These are phyloP conservation scores for Drosophila austrosaltans DNA, from an alignment of 2,888 invertebrate species.

Conservation along the genomic window DNA sequence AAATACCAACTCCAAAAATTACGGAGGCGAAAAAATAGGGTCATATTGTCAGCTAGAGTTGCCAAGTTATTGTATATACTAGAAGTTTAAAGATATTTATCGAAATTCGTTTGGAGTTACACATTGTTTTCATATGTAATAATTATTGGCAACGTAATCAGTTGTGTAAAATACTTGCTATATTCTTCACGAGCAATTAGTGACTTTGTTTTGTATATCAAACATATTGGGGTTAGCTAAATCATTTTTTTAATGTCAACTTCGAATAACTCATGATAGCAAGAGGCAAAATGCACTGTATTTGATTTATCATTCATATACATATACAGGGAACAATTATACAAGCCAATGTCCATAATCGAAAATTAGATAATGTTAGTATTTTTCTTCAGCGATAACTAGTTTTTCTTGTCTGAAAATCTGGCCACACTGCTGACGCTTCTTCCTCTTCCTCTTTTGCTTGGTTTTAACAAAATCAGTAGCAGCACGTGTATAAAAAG, in stretches of 20 bases:
- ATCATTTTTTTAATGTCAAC: not conserved
- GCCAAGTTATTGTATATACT: not conserved
- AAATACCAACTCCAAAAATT: not conserved
- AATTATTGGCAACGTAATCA: too few relatives aligned
- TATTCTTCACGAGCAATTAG: too few relatives aligned
- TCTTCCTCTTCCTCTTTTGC: constrained; percentile 84
- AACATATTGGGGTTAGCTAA: too few relatives aligned
- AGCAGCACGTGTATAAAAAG: constrained; percentile 84
- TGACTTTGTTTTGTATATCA: too few relatives aligned
- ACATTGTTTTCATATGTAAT: too few relatives aligned
- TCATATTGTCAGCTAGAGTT: not conserved
- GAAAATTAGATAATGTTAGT: constrained; percentile 54
- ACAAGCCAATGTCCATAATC: not conserved
- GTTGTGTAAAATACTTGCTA: too few relatives aligned
- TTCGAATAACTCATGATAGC: too few relatives aligned
- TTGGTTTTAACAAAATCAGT: constrained; percentile 83
- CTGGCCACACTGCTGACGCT: constrained; percentile 74
- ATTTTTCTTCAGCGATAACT: not conserved
- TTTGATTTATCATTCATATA: too few relatives aligned
- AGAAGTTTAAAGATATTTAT: too few relatives aligned
- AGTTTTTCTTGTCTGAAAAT: constrained; percentile 5
- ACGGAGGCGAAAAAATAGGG: constrained; percentile 1
- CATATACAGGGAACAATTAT: too few relatives aligned
- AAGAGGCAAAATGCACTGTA: too few relatives aligned
- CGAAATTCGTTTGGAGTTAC: too few relatives aligned